These are phyloP conservation scores for Acromyrmex echinatior DNA, from an alignment of 1,140 invertebrate species.

Conservation along the genomic window DNA sequence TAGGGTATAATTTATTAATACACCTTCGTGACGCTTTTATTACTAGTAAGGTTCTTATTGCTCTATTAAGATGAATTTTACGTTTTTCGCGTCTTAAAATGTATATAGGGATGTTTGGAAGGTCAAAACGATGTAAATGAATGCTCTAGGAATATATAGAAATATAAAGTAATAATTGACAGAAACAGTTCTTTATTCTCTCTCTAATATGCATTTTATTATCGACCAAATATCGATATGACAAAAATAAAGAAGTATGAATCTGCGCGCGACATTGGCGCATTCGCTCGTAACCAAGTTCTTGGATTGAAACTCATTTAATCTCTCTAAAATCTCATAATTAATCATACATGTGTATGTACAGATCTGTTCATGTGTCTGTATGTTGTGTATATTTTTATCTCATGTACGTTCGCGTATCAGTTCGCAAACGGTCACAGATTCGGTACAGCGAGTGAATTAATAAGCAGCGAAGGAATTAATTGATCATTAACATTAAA, in stretches of 20 bases:
- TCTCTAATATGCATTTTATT: conserved; percentile 78
- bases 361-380: conserved; percentile 55
- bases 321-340: conserved; percentile 44
- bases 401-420: conserved; percentile 49
- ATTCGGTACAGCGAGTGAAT: conserved; percentile 42
- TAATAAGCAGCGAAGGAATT: conserved; percentile 49
- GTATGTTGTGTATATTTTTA: conserved; percentile 22
- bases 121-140: background rate
- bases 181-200: background rate
- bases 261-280: conserved; percentile 13
- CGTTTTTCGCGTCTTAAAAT: background rate
- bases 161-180: background rate
- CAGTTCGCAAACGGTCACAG: conserved; percentile 56
- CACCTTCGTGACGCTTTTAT: background rate
- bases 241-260: conserved; percentile 76
- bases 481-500: conserved; percentile 75
- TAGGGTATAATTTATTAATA: background rate
- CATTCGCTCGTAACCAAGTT: conserved; percentile 16
- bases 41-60: conserved; percentile 8
- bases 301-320: background rate
- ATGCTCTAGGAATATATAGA: background rate
- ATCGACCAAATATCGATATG: conserved; percentile 76
- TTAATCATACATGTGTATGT: conserved; percentile 46
- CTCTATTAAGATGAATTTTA: background rate
- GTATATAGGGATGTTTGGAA: no score